Percentiles rank a stretch among this genome's conserved stretches.
These are phyloP conservation scores for Nyctereutes procyonoides DNA, from an alignment of 2,113 vertebrate genomes.

Conservation along the genomic window DNA sequence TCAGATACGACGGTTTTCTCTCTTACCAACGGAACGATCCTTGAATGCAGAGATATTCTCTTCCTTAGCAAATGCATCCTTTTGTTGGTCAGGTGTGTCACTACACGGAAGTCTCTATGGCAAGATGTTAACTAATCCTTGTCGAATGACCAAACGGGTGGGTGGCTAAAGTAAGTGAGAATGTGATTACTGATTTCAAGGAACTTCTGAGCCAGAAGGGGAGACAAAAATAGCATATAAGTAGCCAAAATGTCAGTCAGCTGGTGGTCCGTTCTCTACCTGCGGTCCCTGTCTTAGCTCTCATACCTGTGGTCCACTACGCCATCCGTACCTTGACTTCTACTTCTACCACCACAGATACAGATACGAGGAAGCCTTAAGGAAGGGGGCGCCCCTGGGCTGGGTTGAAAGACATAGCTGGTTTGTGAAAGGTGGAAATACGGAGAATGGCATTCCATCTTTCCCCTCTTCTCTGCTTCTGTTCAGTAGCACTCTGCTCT, in stretches of 20 bases:
- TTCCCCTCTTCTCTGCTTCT: background rate
- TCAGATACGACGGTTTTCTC: background rate
- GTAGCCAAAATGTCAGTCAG: background rate
- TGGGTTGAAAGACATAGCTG: background rate
- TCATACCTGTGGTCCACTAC: rapidly evolving
- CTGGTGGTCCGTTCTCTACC: background rate
- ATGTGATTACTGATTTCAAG: background rate
- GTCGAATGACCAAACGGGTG: background rate
- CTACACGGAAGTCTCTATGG: background rate
- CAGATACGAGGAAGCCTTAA: background rate
- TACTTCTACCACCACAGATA: background rate
- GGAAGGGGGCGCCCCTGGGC: background rate
- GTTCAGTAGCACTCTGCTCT: background rate
- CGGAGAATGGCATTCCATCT: background rate
- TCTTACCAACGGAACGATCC: background rate
- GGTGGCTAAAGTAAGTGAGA: background rate
- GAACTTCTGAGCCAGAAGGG: background rate
- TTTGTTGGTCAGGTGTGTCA: background rate
- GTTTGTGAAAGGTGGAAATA: background rate
- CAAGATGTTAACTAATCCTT: background rate
- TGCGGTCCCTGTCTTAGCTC: background rate
- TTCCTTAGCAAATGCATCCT: background rate
- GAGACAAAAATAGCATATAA: background rate
- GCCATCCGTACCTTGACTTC: background rate
- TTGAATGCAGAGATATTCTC: background rate